A percentile compares a stretch with the other conserved stretches of the same genome.
Evolutionary conservation across 30 jellyfish, hydroid and myxozoan species (phyloP).

Genomic region (Rhopilema esculentum): DNA sequence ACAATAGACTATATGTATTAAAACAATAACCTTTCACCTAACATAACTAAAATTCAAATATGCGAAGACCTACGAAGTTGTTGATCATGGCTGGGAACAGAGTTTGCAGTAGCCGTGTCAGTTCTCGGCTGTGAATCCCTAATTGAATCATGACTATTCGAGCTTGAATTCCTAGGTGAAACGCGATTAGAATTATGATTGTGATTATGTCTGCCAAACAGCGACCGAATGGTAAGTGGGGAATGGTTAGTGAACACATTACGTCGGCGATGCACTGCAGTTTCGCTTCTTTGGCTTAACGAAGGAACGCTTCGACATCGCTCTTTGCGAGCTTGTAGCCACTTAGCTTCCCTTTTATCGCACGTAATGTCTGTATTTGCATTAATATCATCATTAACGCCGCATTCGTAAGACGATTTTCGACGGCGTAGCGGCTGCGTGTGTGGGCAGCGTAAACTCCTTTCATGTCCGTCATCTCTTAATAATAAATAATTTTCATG

Average conservation of each 20-base stretch:
- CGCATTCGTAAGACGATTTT: background rate
- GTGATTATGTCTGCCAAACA: conserved; percentile 16
- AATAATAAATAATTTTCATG: conserved; percentile 15
- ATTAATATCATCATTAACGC: background rate
- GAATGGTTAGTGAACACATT: background rate
- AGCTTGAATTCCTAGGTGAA: conserved; percentile 12
- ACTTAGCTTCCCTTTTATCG: background rate
- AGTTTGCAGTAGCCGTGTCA: background rate
- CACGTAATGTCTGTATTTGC: background rate
- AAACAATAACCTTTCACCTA: background rate
- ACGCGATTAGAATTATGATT: conserved; percentile 28
- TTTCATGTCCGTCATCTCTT: background rate
- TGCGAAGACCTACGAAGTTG: background rate
- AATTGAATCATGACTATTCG: background rate
- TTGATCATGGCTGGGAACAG: background rate
- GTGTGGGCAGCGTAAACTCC: background rate
- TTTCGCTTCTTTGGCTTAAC: conserved; percentile 7
- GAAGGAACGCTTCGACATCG: conserved; percentile 57
- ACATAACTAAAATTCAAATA: background rate
- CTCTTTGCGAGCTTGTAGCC: background rate
- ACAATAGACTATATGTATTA: background rate
- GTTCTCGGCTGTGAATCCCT: background rate
- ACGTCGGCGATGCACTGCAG: background rate
- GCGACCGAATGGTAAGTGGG: conserved; percentile 6
- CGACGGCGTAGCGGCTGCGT: background rate